Base-by-base conservation (phyloP, 2,113 vertebrate species). In the Apteryx owenii region DNA sequence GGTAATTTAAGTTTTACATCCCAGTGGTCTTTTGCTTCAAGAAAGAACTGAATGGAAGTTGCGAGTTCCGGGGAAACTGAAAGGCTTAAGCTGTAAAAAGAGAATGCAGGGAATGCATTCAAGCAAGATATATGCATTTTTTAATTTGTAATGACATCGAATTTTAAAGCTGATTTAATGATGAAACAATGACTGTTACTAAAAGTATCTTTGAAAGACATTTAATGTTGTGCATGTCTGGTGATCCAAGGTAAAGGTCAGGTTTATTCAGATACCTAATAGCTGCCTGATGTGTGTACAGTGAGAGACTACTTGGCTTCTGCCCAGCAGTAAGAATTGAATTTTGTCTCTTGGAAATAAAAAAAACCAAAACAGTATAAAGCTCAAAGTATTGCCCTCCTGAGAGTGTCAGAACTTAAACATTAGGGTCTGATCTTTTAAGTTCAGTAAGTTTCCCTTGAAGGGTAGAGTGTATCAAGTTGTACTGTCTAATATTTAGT, bases 161-260 rank as follows among this genome's bases (percentile, higher is more conserved):
- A 44, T 65, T 81, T 65, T 60, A 33, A 84, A 90, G 66, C 22
- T 51, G 28, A 42, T 85, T 22, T 65, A 56, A 23, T 71, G 38
- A 25, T 64, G 31, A 65, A 89, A 81, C 38, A 61, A 9, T 33
- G 44, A 12, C n/a, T 58, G 65, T 56, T 92, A 26, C 65, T 76
- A 5, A 26, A 90, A 69, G 38, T 50, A 17, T 85, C 80, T 94
- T 92, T 93, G 7, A 53, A 26, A 94, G 58, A 9, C 5, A 5
- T 82, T 85, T 89, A 4, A 5, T 62, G 46, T 81, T 81, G 62
- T 81, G 15, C 20, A 0, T 88, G 36, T 8, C 9, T 1, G 0
- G 1, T 89, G 78, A 82, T 89, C 70, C 58, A 76, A 85, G 62
- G 81, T 31, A 82, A 87, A 79, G 90, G 69, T 91, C 81, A 87